phyloP scores from a whole-genome alignment of 1,140 invertebrate species.

The Phymorhynchus buccinoides region DNA sequence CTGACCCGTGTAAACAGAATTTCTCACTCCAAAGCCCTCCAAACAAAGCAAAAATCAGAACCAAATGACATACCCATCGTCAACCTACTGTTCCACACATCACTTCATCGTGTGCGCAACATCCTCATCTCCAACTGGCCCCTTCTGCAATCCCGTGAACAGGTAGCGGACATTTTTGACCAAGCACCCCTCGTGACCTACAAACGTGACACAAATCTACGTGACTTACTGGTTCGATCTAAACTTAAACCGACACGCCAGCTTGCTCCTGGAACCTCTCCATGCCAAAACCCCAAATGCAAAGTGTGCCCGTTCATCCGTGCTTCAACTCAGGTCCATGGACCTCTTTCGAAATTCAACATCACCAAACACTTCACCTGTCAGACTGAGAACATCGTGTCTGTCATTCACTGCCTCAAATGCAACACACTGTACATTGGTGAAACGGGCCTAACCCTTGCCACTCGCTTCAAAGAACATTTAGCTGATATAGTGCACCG shows the following conservation, averaged over 20 bases:
- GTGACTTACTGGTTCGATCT: background rate
- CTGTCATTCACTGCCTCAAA: background rate
- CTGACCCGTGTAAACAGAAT: too few species aligned
- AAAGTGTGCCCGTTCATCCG: background rate
- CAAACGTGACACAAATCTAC: background rate
- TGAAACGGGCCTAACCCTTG: background rate
- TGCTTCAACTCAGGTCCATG: background rate
- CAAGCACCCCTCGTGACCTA: background rate
- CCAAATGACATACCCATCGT: slow-evolving; percentile 1
- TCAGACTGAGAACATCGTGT: background rate
- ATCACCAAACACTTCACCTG: background rate
- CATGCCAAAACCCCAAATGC: background rate
- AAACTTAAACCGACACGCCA: background rate
- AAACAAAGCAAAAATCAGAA: too few species aligned
- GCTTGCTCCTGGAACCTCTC: background rate
- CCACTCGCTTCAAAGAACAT: slow-evolving; percentile 4
- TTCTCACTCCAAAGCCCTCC: too few species aligned
- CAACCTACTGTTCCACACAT: background rate
- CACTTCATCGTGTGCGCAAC: background rate
- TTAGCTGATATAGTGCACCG: background rate
- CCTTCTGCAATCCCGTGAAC: background rate
- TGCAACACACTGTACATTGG: slow-evolving; percentile 7
- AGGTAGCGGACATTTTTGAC: background rate
- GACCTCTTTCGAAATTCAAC: background rate
- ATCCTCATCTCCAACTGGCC: slow-evolving; percentile 21